These are phyloP conservation scores for Drosophila orosa DNA, from an alignment of 1,140 invertebrate genomes.

Conservation along the genomic window DNA sequence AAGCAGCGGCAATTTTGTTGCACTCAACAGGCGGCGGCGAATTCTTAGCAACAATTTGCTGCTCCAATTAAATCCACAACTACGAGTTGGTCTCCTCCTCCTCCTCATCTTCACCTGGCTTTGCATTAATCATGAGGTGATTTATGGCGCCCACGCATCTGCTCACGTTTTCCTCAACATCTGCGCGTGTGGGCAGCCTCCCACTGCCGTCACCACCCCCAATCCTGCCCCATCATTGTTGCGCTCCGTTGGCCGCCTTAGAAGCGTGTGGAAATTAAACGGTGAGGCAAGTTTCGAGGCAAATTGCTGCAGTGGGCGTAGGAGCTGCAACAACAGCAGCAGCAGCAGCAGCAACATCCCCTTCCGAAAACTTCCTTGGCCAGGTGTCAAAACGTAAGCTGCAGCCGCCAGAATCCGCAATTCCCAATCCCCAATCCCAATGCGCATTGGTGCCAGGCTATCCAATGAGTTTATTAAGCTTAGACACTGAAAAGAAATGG, in stretches of 20 bases:
- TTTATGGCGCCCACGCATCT: constrained; percentile 64
- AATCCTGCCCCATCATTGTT: constrained; percentile 24
- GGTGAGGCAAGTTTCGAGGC: constrained; percentile 42
- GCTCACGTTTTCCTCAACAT: constrained; percentile 44
- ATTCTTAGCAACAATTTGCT: constrained; percentile 81
- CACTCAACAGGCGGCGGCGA: constrained; percentile 61
- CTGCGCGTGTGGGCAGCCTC: constrained; percentile 53
- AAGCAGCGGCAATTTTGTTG: constrained; percentile 49
- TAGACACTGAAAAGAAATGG: constrained; percentile 17
- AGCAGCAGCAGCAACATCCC: neutral
- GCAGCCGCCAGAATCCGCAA: constrained; percentile 29
- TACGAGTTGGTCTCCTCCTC: neutral
- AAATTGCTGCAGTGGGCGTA: constrained; percentile 57
- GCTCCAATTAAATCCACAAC: constrained; percentile 72
- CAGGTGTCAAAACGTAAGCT: constrained; percentile 54
- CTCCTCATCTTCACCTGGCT: constrained; percentile 3
- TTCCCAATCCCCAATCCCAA: constrained; percentile 29
- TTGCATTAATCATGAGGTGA: constrained; percentile 61
- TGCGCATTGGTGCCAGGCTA: constrained; percentile 46
- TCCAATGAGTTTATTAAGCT: constrained; percentile 55
- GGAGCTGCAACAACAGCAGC: constrained; percentile 21
- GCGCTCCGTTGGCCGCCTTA: constrained; percentile 26
- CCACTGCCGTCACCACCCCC: constrained; percentile 9
- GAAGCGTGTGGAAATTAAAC: constrained; percentile 57
- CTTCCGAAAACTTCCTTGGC: constrained; percentile 39